Evolutionary conservation across 2,113 vertebrate species (phyloP).

Genomic region (Crypturellus undulatus): DNA sequence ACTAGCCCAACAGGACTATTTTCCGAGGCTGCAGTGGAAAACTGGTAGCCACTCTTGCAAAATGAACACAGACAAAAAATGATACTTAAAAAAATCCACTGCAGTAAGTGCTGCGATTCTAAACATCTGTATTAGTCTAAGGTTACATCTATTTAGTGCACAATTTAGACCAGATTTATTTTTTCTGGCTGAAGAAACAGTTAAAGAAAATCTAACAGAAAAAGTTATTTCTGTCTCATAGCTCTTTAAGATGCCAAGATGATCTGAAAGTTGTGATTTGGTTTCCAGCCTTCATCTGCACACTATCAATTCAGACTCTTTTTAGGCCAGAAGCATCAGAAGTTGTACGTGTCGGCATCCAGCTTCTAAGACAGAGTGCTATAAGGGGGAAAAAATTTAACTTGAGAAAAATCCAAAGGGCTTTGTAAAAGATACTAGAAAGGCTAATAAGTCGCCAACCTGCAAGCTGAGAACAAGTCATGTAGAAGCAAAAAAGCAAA

Average conservation of each 20-base stretch:
- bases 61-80: accelerated
- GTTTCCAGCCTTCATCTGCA: not conserved
- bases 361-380: not conserved
- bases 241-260: not conserved
- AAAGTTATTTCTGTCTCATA: not conserved
- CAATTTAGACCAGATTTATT: not conserved
- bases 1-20: not conserved
- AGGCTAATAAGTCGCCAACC: not conserved
- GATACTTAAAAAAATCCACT: accelerated
- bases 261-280: not conserved
- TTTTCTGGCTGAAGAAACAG: not conserved
- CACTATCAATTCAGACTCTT: not conserved
- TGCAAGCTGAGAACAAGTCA: not conserved
- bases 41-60: not conserved
- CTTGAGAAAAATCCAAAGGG: not conserved
- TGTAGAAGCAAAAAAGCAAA: not conserved
- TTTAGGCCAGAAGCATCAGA: not conserved
- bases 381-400: not conserved
- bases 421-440: not conserved
- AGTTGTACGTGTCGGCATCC: not conserved
- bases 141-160: not conserved
- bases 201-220: not conserved
- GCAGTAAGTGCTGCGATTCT: not conserved
- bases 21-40: not conserved
- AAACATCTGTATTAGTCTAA: not conserved